These are phyloP conservation scores for Pseudococcus longispinus DNA, from an alignment of 2,888 invertebrate species.

Conservation along the genomic window DNA sequence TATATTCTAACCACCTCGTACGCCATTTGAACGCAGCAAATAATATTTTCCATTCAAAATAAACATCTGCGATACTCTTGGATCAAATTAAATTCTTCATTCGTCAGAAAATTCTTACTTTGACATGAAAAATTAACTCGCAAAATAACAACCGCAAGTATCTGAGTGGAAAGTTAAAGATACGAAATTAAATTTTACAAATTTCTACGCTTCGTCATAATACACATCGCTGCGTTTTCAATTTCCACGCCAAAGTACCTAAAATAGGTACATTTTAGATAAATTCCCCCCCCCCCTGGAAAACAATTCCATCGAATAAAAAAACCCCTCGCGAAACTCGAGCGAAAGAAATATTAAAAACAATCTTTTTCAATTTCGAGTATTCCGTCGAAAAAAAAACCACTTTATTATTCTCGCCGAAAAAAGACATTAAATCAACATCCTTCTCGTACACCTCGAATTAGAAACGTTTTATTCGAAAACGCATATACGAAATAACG, in stretches of 20 bases:
- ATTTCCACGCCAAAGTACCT: neutral
- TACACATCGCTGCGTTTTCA: neutral
- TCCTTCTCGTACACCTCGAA: neutral
- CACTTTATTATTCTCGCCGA: neutral
- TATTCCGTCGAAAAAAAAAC: neutral
- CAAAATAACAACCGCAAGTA: neutral
- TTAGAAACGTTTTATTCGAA: neutral
- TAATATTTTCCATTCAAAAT: neutral
- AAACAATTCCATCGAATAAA: neutral
- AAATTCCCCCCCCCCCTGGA: neutral
- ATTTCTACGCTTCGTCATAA: neutral
- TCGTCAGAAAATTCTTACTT: neutral
- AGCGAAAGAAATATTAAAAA: neutral
- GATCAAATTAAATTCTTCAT: neutral
- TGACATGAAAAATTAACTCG: neutral
- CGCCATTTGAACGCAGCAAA: neutral
- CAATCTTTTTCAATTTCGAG: neutral
- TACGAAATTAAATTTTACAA: slow-evolving; percentile 15
- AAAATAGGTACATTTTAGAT: neutral
- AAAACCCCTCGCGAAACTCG: neutral
- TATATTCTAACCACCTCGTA: neutral
- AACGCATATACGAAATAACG: neutral
- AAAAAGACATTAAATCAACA: neutral
- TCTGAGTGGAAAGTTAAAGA: neutral
- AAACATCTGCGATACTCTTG: neutral